These are phyloP conservation scores for Phalacrocorax brasilianus DNA, from an alignment of 2,113 vertebrate species.

Conservation along the genomic window DNA sequence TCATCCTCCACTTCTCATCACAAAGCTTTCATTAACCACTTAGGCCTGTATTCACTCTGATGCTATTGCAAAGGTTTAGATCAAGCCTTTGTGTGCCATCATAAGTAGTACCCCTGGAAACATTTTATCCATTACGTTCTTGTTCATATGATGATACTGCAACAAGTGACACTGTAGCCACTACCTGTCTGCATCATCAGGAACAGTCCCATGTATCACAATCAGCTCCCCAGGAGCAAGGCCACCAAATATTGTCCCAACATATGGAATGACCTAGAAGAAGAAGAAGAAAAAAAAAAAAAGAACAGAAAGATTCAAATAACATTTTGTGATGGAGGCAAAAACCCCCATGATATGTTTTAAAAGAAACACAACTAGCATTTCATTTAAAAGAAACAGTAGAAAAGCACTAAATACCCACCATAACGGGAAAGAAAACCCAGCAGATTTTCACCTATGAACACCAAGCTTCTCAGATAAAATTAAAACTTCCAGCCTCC, in stretches of 20 bases:
- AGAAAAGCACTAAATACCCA: neutral
- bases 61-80: neutral
- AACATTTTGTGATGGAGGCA: neutral
- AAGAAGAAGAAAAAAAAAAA: neutral
- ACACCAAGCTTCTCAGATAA: neutral
- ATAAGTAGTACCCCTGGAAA: neutral
- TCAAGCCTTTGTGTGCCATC: neutral
- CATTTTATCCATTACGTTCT: neutral
- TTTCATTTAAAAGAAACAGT: neutral
- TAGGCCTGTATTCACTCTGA: neutral
- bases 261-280: conserved; percentile 80
- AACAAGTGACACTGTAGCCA: neutral
- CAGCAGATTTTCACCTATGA: neutral
- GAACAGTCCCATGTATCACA: conserved; percentile 82
- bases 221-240: conserved; percentile 84
- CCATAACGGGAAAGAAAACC: neutral
- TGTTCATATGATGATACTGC: neutral
- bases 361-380: neutral
- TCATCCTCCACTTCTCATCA: neutral
- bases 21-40: neutral
- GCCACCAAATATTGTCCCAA: conserved; percentile 83
- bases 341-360: neutral
- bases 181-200: conserved; percentile 84
- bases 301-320: neutral
- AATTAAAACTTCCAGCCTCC: neutral